Conservation (phyloP, 2,888 invertebrate genomes). For the Melitaea athalia region DNA sequence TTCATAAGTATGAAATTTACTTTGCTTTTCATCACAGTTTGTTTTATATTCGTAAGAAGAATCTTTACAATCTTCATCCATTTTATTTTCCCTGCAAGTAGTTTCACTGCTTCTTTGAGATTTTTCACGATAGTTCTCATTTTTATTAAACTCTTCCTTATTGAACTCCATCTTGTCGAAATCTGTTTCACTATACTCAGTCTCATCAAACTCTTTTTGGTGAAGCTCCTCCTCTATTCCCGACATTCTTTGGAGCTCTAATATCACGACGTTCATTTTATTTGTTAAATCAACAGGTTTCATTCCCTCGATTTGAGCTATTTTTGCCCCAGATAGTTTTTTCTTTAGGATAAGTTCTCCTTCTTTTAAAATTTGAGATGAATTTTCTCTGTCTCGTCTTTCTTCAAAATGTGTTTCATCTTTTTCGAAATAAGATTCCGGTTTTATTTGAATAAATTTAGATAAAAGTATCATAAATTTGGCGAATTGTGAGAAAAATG, state of each 20-base stretch:
- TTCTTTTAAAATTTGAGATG: slow-evolving; percentile 13
- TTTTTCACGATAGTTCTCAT: background rate
- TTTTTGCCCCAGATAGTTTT: slow-evolving; percentile 60
- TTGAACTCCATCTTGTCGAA: background rate
- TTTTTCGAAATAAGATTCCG: slow-evolving; percentile 45
- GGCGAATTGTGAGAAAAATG: slow-evolving; percentile 74
- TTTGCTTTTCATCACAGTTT: slow-evolving; percentile 25
- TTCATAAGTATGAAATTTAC: slow-evolving; percentile 45
- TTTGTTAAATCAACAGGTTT: slow-evolving; percentile 65
- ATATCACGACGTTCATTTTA: slow-evolving; percentile 69
- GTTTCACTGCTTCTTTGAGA: background rate
- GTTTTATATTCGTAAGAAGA: background rate
- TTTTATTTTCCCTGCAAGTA: slow-evolving; percentile 47
- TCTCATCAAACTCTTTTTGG: slow-evolving; percentile 21
- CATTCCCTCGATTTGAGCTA: slow-evolving; percentile 66
- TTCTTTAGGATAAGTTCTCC: slow-evolving; percentile 28
- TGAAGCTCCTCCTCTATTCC: slow-evolving; percentile 50
- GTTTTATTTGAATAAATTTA: slow-evolving; percentile 63
- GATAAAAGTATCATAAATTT: slow-evolving; percentile 76
- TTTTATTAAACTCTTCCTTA: background rate
- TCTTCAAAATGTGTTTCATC: slow-evolving; percentile 15
- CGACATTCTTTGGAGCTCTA: slow-evolving; percentile 66
- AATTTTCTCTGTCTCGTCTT: slow-evolving; percentile 15
- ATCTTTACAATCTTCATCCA: slow-evolving; percentile 51
- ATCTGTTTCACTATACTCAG: background rate